These are phyloP conservation scores for Canis aureus DNA, from an alignment of 2,113 vertebrate genomes.

Conservation along the genomic window DNA sequence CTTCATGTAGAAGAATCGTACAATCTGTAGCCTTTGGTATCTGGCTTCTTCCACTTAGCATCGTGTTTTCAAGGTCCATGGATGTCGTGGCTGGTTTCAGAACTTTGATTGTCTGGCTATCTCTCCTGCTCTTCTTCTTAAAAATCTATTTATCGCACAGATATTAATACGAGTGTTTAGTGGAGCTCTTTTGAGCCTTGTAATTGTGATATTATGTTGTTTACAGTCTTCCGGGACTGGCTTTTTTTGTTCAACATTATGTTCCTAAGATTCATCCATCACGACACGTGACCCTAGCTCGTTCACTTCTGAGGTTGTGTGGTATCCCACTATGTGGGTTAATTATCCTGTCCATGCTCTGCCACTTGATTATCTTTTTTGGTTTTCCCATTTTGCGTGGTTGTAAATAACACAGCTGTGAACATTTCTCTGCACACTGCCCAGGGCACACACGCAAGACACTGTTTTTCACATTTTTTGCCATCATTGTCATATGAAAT, in stretches of 20 bases:
- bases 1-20: not conserved
- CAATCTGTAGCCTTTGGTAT: not conserved
- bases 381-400: not conserved
- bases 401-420: not conserved
- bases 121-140: not conserved
- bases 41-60: not conserved
- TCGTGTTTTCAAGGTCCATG: not conserved
- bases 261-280: not conserved
- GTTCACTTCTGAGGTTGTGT: not conserved
- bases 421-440: not conserved
- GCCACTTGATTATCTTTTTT: not conserved
- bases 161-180: not conserved
- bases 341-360: not conserved
- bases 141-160: not conserved
- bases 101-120: not conserved
- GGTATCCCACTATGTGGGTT: not conserved
- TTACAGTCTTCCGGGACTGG: not conserved
- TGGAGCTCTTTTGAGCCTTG: conserved; percentile 1
- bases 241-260: not conserved
- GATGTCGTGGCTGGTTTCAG: not conserved
- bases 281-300: not conserved
- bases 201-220: not conserved
- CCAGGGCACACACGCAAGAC: not conserved
- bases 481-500: not conserved
- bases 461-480: not conserved